Evolutionary conservation across 2,888 invertebrate species (phyloP).

Genomic region (Tribolium freemani): DNA sequence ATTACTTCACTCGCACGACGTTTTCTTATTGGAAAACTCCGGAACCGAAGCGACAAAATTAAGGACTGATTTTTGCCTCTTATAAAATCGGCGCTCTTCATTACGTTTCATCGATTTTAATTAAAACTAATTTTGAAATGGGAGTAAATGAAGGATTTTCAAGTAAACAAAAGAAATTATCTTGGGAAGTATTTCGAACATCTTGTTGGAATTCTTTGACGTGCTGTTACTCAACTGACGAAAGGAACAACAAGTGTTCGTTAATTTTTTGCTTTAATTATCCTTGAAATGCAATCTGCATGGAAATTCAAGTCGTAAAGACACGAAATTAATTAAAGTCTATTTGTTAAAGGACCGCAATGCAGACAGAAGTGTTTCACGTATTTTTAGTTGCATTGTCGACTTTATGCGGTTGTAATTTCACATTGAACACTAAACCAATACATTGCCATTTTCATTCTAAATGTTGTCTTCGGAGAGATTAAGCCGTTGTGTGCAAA

Average conservation of each 20-base stretch:
- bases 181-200: background rate
- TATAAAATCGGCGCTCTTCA: background rate
- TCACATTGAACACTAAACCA: background rate
- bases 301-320: background rate
- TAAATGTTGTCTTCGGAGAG: background rate
- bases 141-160: background rate
- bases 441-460: background rate
- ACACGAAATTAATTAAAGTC: conserved; percentile 4
- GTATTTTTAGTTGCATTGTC: background rate
- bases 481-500: background rate
- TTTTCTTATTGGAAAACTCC: conserved; percentile 15
- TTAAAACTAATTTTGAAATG: background rate
- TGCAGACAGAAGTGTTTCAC: conserved; percentile 1
- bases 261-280: conserved; percentile 2
- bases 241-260: conserved; percentile 9
- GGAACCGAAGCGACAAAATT: background rate
- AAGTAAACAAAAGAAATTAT: conserved; percentile 1
- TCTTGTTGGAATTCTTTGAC: background rate
- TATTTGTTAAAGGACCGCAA: conserved; percentile 9
- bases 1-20: conserved; percentile 15
- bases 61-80: background rate
- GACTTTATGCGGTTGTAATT: background rate
- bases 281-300: background rate
- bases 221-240: background rate
- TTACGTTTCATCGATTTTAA: background rate